A percentile compares a stretch with the other conserved stretches of the same genome.
Conservation (phyloP, 1,140 invertebrate species). For the Brachionus asplanchnoidis region DNA sequence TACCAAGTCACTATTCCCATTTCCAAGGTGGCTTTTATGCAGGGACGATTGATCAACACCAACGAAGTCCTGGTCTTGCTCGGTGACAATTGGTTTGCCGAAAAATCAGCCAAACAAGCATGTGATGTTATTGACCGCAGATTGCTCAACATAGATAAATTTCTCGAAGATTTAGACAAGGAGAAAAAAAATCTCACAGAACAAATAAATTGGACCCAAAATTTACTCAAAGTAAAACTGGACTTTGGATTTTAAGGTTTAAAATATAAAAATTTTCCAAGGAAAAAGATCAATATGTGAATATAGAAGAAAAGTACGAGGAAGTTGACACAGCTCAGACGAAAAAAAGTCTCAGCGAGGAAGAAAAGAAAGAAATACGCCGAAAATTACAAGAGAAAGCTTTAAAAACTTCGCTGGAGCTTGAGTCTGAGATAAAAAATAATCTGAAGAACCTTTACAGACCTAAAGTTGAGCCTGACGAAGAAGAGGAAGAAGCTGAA, state of each 20-base stretch:
- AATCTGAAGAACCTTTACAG: neutral
- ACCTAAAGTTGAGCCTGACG: neutral
- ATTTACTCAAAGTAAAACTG: slow-evolving; percentile 12
- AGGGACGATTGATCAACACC: slow-evolving; percentile 66
- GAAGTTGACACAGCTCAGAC: neutral
- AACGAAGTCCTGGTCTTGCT: slow-evolving; percentile 67
- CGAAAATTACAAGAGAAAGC: slow-evolving; percentile 24
- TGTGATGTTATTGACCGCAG: slow-evolving; percentile 63
- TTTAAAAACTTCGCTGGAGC: neutral
- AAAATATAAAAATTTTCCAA: neutral
- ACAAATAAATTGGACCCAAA: neutral
- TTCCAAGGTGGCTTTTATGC: slow-evolving; percentile 65
- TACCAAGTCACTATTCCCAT: slow-evolving; percentile 63
- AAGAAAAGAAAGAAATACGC: slow-evolving; percentile 15
- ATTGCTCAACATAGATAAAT: slow-evolving; percentile 59
- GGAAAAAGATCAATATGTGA: slow-evolving; percentile 33
- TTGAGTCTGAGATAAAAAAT: neutral
- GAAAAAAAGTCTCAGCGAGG: slow-evolving; percentile 3
- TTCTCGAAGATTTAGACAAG: slow-evolving; percentile 1
- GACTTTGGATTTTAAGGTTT: neutral
- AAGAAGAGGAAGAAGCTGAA: slow-evolving; percentile 13
- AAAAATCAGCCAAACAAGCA: slow-evolving; percentile 65
- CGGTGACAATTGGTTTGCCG: slow-evolving; percentile 69
- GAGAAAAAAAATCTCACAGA: neutral
- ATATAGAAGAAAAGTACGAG: slow-evolving; percentile 35